Conservation (phyloP, 2,113 vertebrate genomes). For the Urocitellus parryii region DNA sequence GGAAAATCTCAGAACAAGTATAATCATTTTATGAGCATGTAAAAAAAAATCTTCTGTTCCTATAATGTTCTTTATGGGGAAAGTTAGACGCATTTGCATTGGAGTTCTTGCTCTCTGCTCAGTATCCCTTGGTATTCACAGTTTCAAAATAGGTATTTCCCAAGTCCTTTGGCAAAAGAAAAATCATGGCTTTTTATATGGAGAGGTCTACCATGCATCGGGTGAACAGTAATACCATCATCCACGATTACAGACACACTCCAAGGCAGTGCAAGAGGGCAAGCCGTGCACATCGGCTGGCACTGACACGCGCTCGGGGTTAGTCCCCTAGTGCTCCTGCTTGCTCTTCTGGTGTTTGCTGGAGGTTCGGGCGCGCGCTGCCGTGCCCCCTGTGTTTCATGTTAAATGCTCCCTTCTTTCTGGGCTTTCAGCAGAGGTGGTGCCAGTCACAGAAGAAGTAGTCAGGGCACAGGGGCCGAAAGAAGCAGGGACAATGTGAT, state of each 20-base stretch:
- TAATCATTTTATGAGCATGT: slow-evolving; percentile 65
- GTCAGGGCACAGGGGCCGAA: fast-evolving
- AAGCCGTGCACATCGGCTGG: fast-evolving
- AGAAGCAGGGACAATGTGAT: fast-evolving
- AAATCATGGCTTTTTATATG: slow-evolving; percentile 44
- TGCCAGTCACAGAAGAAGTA: fast-evolving
- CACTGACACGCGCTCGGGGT: fast-evolving
- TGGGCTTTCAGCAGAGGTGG: background rate
- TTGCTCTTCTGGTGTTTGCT: background rate
- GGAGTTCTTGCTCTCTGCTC: background rate
- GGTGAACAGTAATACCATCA: background rate
- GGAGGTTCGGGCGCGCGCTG: fast-evolving
- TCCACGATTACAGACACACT: background rate
- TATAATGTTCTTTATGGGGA: slow-evolving; percentile 64
- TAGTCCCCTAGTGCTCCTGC: fast-evolving
- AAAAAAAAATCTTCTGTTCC: slow-evolving; percentile 54
- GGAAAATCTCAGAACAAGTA: slow-evolving; percentile 71
- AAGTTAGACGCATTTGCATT: background rate
- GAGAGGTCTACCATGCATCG: slow-evolving; percentile 35
- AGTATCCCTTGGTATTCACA: background rate
- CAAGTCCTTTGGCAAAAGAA: slow-evolving; percentile 46
- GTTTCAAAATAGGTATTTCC: slow-evolving; percentile 55
- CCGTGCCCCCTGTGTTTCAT: background rate
- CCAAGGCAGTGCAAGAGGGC: fast-evolving
- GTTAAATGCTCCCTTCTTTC: background rate